Evolutionary conservation across 2,797 vertebrate genomes (phyloP), one percentile per base, ranked within the genome.

Genomic region (Alfaro cultratus): DNA sequence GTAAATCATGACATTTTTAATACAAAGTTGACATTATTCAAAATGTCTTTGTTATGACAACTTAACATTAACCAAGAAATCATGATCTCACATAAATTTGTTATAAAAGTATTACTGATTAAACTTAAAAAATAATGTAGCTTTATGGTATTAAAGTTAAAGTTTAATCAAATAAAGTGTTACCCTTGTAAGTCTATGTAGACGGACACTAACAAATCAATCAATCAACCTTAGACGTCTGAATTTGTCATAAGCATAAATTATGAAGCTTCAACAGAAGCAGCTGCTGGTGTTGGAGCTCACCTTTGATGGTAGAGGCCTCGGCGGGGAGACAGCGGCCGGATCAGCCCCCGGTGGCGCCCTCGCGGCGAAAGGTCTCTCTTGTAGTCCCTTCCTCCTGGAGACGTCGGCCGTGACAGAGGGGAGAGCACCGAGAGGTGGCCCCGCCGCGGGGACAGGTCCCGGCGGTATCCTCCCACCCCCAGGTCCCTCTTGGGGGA

Each of bases 391-490:
- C 92, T 80, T 15, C 89, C 86, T 26, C 75, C 91, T 0, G 95
- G 94, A 31, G 95, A 95, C 0, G 86, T 86, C 71, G 94, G 92
- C 23, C 94, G 83, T 1, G 94, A 91, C 4, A 93, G 88, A 0
- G 94, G 93, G 70, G 95, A 95, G 26, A 94, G 90, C 57, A 95
- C 91, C 0, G 94, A 94, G 34, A 95, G 90, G 85, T 93, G 95
- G 16, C 94, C 87, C 85, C 98, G 96, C 90, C 98, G 94, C 29
- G 98, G 98, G 0, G 98, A 99, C 2, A 98, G 90, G 91, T 99
- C 98, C 45, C 97, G 95, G 78, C 97, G 93, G 55, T 97, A 97
- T 39, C 82, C 89, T 21, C 89, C 41, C 2, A 55, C 82, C 1
- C 86, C 86, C 79, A 95, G 77, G n/a, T 99, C 98, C 79, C 96